Base-by-base conservation (phyloP, 2,888 invertebrate species). In the Dastarcus helophoroides region DNA sequence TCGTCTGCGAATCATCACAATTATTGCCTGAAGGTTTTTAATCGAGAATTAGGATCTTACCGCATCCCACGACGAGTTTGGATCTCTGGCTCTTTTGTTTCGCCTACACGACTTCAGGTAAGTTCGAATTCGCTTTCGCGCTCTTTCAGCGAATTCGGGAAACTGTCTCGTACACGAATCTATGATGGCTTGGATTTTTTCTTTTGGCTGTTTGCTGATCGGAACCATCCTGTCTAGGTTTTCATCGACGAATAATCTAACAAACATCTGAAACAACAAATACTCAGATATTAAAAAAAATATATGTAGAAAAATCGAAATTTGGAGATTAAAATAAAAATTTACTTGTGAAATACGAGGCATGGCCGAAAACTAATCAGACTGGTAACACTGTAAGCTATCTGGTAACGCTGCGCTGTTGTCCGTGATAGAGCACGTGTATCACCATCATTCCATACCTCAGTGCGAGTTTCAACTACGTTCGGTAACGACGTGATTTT, bases 151-250 rank as follows among this genome's bases (percentile, higher is more conserved):
- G 54, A 93, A 93, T 64, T 94, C 94, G 36, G 94, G 93, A 58
- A 94, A 94, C 67, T 94, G 94, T 47, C 94, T 71, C 39, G 91
- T 88, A 65, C 94, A 94, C 11, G 93, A 93, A 60, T 94, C 94
- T 41, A 94, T 89, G 57, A 94, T 94, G 11, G 93, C 94, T 57
- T 94, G 93, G 45, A 94, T 90, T 67, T 94, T 94, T 60, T 94
- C 94, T 59, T 94, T 94, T 5, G 94, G 94, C 64, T 94, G 94
- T 58, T 94, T 91, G 30, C 93, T 93, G 53, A 94, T 94, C 34
- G 94, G 94, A 34, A 94, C 90, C 70, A 90, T 90, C 54, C 94
- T 76, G 61, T 94, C 94, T 47, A 94, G 69, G 58, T 94, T 94
- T 65, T 94, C 94, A 59, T 94, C 94, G 38, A 94, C 94, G 64